Evolutionary conservation across 2,113 vertebrate species (phyloP), one percentile per base, ranked within the genome.

Genomic region (Arenaria interpres): DNA sequence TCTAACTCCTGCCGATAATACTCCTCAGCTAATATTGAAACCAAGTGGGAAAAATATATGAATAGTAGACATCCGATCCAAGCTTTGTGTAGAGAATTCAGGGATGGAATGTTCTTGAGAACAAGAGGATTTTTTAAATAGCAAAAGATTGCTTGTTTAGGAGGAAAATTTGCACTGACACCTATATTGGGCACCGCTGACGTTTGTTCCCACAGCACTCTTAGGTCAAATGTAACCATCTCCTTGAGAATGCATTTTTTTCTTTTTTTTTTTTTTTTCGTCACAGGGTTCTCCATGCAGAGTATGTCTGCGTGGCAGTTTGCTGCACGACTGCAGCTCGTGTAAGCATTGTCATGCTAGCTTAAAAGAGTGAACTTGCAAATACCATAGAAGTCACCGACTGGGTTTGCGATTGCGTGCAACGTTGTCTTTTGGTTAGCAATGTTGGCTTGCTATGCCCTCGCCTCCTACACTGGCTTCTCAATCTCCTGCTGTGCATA

Each of bases 61-160:
- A 97, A 97, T 97, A 96, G 96, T 86, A 81, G 92, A 96, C 96
- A 96, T 97, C 95, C 92, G 93, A 97, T 96, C 96, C 96, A 97
- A 97, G 88, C 72, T 96, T 97, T 96, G 82, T 92, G 76, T 66
- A 67, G 54, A 93, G 73, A 96, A 81, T 81, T 87, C 64, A 45
- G 88, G 96, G 93, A 92, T 94, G 95, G 96, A 96, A 96, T 96
- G 95, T 94, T 96, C 95, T 90, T 86, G 93, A 95, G 96, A 93
- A 92, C 90, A 78, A 59, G 92, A 74, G 0, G 37, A 3, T 5
- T 79, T 96, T 90, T 96, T 94, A 93, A 95, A 96, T 95, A 96
- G 90, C 76, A 71, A 83, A 92, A 84, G 60, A 41, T 69, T 56
- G 23, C 96, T 91, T 81, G n/a, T 95, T 96, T 68, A 84, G 95